Evolutionary conservation across 2,797 vertebrate species (phyloP), one percentile per base, ranked within the genome.

Genomic region (Chelmon rostratus): DNA sequence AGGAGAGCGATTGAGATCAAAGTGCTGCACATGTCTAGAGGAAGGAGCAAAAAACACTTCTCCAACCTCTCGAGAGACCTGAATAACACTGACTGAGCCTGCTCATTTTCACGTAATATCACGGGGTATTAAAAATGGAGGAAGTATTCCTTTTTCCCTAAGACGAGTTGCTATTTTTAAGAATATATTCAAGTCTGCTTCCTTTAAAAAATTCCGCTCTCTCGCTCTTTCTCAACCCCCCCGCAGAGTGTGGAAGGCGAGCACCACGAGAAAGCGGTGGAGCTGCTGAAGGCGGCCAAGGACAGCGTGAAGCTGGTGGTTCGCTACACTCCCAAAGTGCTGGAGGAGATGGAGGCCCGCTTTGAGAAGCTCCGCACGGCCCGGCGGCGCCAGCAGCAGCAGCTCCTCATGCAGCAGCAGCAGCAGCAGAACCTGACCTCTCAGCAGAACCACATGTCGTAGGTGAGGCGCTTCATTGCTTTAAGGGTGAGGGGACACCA

Each of bases 261-360:
- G 15, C 98, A 99, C 86, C 98, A 99, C 0, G 98, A 99, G 94
- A 99, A 98, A 86, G 98, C 98, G 0, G 98, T 99, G 90, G 98
- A 99, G 86, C 94, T 99, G 33, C 96, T 99, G 88, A 99, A 99
- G 91, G 98, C 98, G 0, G 98, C 98, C 12, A 97, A 99, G 91
- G 97, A 98, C 90, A 99, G 96, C 0, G 98, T 99, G 81, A 99
- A 99, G 93, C 94, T 99, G 85, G 98, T 99, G 91, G 98, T 99
- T 1, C 96, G 98, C 90, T 99, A 99, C 90, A 99, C 98, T 9
- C 98, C 98, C 38, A 99, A 99, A 87, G 98, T 99, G 78, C 94
- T 99, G 92, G 98, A 99, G 92, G 98, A 99, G 93, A 99, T 99
- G 98, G 98, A 99, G 87, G 98, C 98, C 11, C 97, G 98, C 69